Evolutionary conservation across 30 jellyfish, hydroid and myxozoan species (phyloP).

Genomic region (Cassiopea xamachana): DNA sequence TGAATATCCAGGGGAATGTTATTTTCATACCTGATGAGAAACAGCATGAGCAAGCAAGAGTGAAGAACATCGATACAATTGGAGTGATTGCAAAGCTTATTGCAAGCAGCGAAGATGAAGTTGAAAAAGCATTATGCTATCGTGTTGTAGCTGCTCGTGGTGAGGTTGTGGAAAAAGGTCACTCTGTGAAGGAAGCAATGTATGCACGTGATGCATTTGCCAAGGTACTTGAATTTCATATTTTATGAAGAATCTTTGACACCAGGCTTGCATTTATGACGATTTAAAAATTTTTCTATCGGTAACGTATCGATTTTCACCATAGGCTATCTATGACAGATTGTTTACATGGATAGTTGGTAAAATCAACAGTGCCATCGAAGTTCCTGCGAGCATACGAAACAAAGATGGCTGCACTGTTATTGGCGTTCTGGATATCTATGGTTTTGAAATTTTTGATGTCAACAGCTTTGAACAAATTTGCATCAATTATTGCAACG

Average conservation of each 20-base stretch:
- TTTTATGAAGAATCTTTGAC: background rate
- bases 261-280: background rate
- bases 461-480: constrained; percentile 92
- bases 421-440: constrained; percentile 91
- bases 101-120: constrained; percentile 73
- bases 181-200: constrained; percentile 77
- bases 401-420: constrained; percentile 80
- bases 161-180: constrained; percentile 93
- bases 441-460: constrained; percentile 94
- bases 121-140: constrained; percentile 84
- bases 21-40: constrained; percentile 72
- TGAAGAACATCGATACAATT: constrained; percentile 66
- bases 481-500: constrained; percentile 94
- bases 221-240: constrained; percentile 59
- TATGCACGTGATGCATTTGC: constrained; percentile 95
- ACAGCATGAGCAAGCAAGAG: constrained; percentile 83
- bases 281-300: background rate
- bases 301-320: background rate
- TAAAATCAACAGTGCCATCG: constrained; percentile 88
- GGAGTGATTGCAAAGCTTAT: constrained; percentile 65
- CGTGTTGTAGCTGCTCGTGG: constrained; percentile 96
- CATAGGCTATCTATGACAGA: constrained; percentile 91
- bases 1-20: constrained; percentile 74
- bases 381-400: constrained; percentile 55
- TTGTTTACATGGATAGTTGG: constrained; percentile 93